A percentile compares a stretch with the other conserved stretches of the same genome.
phyloP scores from a whole-genome alignment of 2,113 vertebrate genomes.

The Ellobius talpinus region DNA sequence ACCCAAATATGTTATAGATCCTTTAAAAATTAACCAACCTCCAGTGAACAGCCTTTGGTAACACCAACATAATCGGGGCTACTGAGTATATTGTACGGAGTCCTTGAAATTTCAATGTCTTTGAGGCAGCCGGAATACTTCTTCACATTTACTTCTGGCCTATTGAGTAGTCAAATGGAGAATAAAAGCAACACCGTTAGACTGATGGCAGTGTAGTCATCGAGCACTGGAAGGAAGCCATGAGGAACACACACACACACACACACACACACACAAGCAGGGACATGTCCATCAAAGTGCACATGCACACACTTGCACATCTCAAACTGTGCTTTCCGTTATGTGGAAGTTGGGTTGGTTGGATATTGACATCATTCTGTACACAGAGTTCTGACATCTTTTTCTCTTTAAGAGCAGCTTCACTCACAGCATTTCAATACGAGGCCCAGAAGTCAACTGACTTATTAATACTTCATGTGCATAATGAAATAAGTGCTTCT shows the following conservation, averaged over 20 bases:
- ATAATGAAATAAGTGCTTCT: constrained; percentile 25
- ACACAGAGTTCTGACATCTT: background rate
- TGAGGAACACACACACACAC: background rate
- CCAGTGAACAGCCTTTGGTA: constrained; percentile 95
- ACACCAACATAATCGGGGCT: constrained; percentile 96
- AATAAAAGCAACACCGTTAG: constrained; percentile 45
- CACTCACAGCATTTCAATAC: constrained; percentile 40
- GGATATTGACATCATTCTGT: background rate
- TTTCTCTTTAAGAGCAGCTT: background rate
- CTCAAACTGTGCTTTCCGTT: background rate
- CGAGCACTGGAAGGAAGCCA: background rate
- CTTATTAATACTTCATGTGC: background rate
- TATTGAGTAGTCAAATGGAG: constrained; percentile 81
- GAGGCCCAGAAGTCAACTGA: constrained; percentile 25
- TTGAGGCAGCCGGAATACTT: constrained; percentile 95
- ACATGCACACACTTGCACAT: background rate
- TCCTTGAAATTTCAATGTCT: constrained; percentile 98
- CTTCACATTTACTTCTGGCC: constrained; percentile 94
- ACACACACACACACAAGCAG: background rate
- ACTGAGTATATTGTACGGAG: constrained; percentile 95
- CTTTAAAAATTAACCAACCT: constrained; percentile 88
- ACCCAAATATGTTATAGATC: background rate
- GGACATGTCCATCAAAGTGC: background rate
- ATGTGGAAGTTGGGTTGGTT: background rate
- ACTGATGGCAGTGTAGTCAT: background rate